Evolutionary conservation across 2,888 invertebrate species (phyloP).

Genomic region (Andrena trimmerana): DNA sequence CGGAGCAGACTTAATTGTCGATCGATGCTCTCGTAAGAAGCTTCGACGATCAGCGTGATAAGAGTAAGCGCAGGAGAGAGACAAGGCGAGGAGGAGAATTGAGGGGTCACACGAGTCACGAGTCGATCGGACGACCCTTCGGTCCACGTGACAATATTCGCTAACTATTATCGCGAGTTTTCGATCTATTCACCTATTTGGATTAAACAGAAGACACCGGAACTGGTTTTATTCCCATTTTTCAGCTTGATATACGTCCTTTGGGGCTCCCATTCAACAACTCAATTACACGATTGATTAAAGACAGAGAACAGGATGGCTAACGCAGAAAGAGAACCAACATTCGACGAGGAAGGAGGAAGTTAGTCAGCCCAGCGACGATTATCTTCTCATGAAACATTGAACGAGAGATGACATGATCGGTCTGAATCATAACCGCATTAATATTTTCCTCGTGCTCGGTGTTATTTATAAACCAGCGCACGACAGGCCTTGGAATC

Average conservation of each 20-base stretch:
- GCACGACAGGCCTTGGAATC: constrained; percentile 42
- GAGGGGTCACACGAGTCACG: background rate
- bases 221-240: too few species aligned
- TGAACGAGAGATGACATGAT: constrained; percentile 14
- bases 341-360: constrained; percentile 8
- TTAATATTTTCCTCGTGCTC: constrained; percentile 32
- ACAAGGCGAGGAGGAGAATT: background rate
- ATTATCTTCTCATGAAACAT: background rate
- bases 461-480: constrained; percentile 44
- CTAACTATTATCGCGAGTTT: background rate
- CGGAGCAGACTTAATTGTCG: background rate
- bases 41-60: constrained; percentile 9
- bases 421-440: constrained; percentile 45
- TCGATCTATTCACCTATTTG: background rate
- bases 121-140: constrained; percentile 1
- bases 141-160: background rate
- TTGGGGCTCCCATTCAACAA: background rate
- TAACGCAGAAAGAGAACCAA: background rate
- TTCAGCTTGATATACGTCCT: too few species aligned
- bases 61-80: constrained; percentile 13
- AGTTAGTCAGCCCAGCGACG: constrained; percentile 24
- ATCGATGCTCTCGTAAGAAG: constrained; percentile 10
- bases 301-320: background rate
- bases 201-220: background rate
- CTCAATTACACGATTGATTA: too few species aligned